A percentile compares a stretch with the other conserved stretches of the same genome.
Evolutionary conservation across 2,888 invertebrate genomes (phyloP).

Genomic region (Nemapogon koenigi): DNA sequence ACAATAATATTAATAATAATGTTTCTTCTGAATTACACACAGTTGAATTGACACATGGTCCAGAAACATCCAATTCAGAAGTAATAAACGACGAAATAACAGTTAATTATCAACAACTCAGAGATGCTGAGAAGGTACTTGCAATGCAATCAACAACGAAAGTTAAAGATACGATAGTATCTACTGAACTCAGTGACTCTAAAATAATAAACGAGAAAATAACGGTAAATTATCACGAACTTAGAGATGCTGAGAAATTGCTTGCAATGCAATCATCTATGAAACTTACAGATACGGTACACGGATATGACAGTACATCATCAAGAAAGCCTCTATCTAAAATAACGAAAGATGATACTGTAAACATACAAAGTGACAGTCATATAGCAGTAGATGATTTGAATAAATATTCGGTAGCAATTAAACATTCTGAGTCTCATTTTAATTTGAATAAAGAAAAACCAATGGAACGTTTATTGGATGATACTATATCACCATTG

Average conservation of each 20-base stretch:
- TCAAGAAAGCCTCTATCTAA: too few species aligned
- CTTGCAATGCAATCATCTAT: conserved; percentile 13
- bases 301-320: too few species aligned
- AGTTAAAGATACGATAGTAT: neutral
- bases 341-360: too few species aligned
- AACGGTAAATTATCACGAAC: conserved; percentile 32
- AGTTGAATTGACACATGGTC: conserved; percentile 17
- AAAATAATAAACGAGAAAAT: neutral
- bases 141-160: conserved; percentile 15
- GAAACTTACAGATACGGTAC: too few species aligned
- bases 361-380: too few species aligned
- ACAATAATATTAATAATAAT: neutral
- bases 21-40: conserved; percentile 16
- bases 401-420: too few species aligned
- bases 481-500: too few species aligned
- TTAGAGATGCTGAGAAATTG: conserved; percentile 26
- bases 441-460: too few species aligned
- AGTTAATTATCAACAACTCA: conserved; percentile 4
- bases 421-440: too few species aligned
- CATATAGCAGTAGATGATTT: too few species aligned
- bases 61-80: too few species aligned
- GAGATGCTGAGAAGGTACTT: conserved; percentile 25
- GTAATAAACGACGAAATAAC: neutral
- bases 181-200: neutral
- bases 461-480: too few species aligned